phyloP scores from a whole-genome alignment of 2,888 invertebrate species.

The Lepidochrysops patricia region DNA sequence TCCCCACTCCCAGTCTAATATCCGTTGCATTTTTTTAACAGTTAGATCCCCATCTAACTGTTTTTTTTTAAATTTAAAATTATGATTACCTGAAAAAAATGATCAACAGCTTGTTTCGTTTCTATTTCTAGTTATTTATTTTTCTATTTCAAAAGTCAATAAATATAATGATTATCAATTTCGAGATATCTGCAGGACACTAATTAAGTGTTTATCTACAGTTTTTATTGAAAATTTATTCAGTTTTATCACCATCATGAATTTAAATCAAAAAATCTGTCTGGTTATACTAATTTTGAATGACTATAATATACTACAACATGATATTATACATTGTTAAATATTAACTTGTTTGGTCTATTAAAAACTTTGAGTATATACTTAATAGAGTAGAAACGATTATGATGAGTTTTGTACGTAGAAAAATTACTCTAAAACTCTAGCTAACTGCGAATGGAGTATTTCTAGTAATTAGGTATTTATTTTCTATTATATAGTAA shows the following conservation, averaged over 20 bases:
- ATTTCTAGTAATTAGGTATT: too few relatives aligned
- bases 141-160: not conserved
- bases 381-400: too few relatives aligned
- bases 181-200: not conserved
- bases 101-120: not conserved
- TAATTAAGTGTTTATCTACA: not conserved
- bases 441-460: too few relatives aligned
- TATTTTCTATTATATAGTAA: too few relatives aligned
- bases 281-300: not conserved
- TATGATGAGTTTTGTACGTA: too few relatives aligned
- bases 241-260: not conserved
- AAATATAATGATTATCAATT: not conserved
- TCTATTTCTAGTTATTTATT: not conserved
- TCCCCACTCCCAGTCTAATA: too few relatives aligned
- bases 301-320: not conserved
- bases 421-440: too few relatives aligned
- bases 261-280: not conserved
- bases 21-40: too few relatives aligned
- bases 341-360: slow-evolving; percentile 30
- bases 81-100: not conserved
- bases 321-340: not conserved
- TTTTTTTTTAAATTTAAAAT: not conserved
- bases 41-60: too few relatives aligned
- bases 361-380: too few relatives aligned
- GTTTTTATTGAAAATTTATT: not conserved